Evolutionary conservation across 2,888 invertebrate genomes (phyloP).

Genomic region (Ctenicera cuprea): DNA sequence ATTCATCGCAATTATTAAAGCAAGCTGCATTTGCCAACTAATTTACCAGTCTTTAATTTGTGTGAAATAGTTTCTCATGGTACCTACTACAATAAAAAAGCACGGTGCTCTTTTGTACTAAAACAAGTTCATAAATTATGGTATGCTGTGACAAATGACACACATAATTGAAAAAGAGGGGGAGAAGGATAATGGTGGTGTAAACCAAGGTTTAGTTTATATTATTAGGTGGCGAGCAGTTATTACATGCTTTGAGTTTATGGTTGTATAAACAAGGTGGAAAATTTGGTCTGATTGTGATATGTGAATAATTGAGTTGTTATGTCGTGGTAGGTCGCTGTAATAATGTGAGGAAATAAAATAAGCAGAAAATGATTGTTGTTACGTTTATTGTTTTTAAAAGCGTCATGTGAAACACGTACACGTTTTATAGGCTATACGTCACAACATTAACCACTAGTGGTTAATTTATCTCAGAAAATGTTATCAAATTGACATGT

Average conservation of each 20-base stretch:
- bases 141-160: conserved; percentile 44
- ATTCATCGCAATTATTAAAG: conserved; percentile 17
- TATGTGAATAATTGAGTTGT: conserved; percentile 51
- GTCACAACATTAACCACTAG: conserved; percentile 27
- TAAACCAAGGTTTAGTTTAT: conserved; percentile 45
- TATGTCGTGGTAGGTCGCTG: conserved; percentile 47
- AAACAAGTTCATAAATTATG: conserved; percentile 45
- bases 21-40: conserved; percentile 31
- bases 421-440: conserved; percentile 37
- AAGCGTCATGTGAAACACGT: conserved; percentile 45
- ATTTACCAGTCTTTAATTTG: conserved; percentile 39
- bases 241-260: conserved; percentile 51
- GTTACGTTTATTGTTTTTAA: conserved; percentile 41
- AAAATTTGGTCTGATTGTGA: conserved; percentile 52
- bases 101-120: conserved; percentile 37
- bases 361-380: conserved; percentile 48
- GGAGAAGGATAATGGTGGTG: conserved; percentile 36
- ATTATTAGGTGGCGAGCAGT: conserved; percentile 50
- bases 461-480: conserved; percentile 31
- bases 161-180: conserved; percentile 38
- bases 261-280: conserved; percentile 52
- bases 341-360: conserved; percentile 47
- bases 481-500: conserved; percentile 14
- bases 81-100: conserved; percentile 26
- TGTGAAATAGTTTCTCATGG: conserved; percentile 45